Evolutionary conservation across 1,140 invertebrate genomes (phyloP).

Genomic region (Babylonia areolata): DNA sequence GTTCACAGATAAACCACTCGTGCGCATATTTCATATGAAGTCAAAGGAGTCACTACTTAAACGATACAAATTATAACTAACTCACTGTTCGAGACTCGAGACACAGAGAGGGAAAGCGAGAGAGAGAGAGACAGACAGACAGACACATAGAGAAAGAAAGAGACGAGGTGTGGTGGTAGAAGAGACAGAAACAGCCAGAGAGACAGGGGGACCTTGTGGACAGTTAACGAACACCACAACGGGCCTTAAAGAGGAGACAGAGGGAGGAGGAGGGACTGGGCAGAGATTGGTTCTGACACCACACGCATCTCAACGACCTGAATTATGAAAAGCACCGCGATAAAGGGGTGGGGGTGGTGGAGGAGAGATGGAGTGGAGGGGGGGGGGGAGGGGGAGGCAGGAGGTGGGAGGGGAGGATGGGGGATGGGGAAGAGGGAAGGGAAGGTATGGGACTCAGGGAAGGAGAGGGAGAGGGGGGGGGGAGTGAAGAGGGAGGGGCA

Average conservation of each 20-base stretch:
- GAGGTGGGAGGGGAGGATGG: neutral
- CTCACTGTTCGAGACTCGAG: neutral
- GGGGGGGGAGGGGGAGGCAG: neutral
- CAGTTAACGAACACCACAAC: neutral
- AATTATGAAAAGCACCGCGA: neutral
- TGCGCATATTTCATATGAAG: too few relatives aligned
- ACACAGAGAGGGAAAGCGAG: neutral
- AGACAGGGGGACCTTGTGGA: neutral
- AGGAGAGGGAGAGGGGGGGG: too few relatives aligned
- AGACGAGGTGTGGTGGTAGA: neutral
- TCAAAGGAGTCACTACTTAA: too few relatives aligned
- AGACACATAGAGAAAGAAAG: too few relatives aligned
- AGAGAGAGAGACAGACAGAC: neutral
- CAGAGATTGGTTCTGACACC: slow-evolving; percentile 1
- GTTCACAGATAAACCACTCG: too few relatives aligned
- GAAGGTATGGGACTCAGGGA: neutral
- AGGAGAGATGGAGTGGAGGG: neutral
- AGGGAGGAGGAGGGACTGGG: neutral
- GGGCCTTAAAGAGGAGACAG: neutral
- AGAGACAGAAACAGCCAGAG: neutral
- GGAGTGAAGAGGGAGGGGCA: neutral
- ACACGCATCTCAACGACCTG: neutral
- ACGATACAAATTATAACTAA: too few relatives aligned
- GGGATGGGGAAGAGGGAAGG: neutral
- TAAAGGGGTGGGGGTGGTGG: neutral